These are phyloP conservation scores for Oscheius sp. DNA, from an alignment of 2,888 invertebrate genomes.

Conservation along the genomic window DNA sequence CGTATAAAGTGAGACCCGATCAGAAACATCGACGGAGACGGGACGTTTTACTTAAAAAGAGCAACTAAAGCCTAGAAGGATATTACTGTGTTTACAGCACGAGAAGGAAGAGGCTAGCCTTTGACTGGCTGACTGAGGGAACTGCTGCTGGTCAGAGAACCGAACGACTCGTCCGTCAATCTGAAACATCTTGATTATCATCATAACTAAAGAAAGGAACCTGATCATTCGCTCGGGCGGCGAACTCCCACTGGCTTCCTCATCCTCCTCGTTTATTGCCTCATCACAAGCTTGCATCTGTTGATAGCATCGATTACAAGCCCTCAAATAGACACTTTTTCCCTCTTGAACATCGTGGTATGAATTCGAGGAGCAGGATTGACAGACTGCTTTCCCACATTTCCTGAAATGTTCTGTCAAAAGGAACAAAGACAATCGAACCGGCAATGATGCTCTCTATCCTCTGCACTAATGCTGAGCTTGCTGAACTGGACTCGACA, in stretches of 20 bases:
- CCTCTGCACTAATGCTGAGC: slow-evolving; percentile 37
- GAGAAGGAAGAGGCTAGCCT: slow-evolving; percentile 6
- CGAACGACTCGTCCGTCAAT: slow-evolving; percentile 19
- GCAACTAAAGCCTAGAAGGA: slow-evolving; percentile 1
- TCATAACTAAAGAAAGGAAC: background rate
- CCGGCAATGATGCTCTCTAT: slow-evolving; percentile 52
- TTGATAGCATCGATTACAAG: slow-evolving; percentile 50
- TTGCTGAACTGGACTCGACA: slow-evolving; percentile 40
- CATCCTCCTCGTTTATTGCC: slow-evolving; percentile 23
- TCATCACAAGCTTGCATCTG: slow-evolving; percentile 42
- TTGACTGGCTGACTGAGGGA: slow-evolving; percentile 25
- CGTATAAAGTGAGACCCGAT: background rate
- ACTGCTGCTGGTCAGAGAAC: slow-evolving; percentile 8
- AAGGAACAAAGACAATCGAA: background rate
- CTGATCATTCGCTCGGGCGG: slow-evolving; percentile 20
- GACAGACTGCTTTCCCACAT: slow-evolving; percentile 55
- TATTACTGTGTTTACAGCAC: background rate
- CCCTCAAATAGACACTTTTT: slow-evolving; percentile 41
- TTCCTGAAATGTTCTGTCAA: background rate
- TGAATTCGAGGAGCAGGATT: slow-evolving; percentile 42
- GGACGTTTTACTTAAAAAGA: background rate
- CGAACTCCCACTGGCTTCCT: slow-evolving; percentile 6
- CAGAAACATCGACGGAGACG: background rate
- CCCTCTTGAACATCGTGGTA: slow-evolving; percentile 48
- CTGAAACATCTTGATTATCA: background rate